Evolutionary conservation across 2,797 vertebrate species (phyloP), one percentile per base, ranked within the genome.

Genomic region (Coreius guichenoti): DNA sequence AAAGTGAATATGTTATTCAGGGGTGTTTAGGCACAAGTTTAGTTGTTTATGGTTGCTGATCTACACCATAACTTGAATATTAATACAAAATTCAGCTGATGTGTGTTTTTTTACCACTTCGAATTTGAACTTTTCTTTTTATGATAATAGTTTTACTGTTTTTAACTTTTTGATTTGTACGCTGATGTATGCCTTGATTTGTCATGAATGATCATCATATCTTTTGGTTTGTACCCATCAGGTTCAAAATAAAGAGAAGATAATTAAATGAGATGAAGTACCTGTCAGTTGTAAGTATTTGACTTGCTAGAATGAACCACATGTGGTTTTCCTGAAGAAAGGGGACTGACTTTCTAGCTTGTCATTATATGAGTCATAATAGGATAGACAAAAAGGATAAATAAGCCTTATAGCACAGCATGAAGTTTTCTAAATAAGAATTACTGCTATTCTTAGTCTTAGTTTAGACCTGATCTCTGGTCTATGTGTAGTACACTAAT

Each of bases 341-440:
- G 26, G 29, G 23, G 23, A 14, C 4, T n/a, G 23, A 56, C n/a
- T 77, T 33, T 77, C 33, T 78, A 43, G 54, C 23, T 26, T 78
- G 33, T 61, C 33, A 78, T 78, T 78, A 78, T 78, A 17, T 26
- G 33, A 61, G 54, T 78, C 75, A 78, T 61, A 56, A 58, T 56
- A 77, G 49, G 49, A 23, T 21, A 75, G 47, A 75, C 3, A 2
- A 23, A 74, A 56, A 36, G 47, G 73, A 76, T 76, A 76, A 36
- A 56, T 76, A 76, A 76, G 73, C 73, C 51, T 78, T 61, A 61
- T n/a, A 77, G 13, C 75, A 77, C 23, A 61, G 6, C 7, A 39
- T 76, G 31, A 76, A n/a, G 54, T 26, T 58, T 39, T 14, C 45
- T 51, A 23, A 80, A 13, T 36, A 16, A 80, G 21, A 67, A 67